A percentile compares a stretch with the other conserved stretches of the same genome.
Conservation (phyloP, 1,140 invertebrate species). For the Zaprionus inermis region DNA sequence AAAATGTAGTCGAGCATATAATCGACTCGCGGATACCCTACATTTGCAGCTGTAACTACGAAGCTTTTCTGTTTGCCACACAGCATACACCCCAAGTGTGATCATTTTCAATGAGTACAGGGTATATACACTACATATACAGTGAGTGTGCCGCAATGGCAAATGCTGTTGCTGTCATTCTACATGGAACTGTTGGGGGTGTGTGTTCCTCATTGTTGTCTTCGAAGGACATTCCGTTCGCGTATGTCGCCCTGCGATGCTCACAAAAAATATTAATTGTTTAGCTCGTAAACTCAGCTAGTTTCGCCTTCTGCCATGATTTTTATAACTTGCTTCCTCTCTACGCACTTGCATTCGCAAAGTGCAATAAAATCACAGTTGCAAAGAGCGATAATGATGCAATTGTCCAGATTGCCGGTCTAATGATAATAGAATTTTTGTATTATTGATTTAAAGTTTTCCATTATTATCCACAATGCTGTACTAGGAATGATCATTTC, state of each 20-base stretch:
- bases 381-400: too few species aligned
- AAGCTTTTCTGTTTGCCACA: too few species aligned
- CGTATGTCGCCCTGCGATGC: background rate
- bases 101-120: slow-evolving; percentile 59
- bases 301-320: background rate
- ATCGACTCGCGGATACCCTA: background rate
- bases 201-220: background rate
- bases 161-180: slow-evolving; percentile 6
- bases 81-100: slow-evolving; percentile 3
- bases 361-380: background rate
- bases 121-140: background rate
- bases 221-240: slow-evolving; percentile 4
- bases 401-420: too few species aligned
- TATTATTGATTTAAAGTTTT: too few species aligned
- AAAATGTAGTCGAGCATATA: background rate
- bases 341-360: background rate
- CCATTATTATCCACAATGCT: too few species aligned
- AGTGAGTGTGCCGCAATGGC: slow-evolving; percentile 20
- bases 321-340: background rate
- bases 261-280: slow-evolving; percentile 2
- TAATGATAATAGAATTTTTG: too few species aligned
- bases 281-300: background rate
- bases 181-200: background rate
- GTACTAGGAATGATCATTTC: too few species aligned
- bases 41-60: too few species aligned